Evolutionary conservation across 2,888 invertebrate species (phyloP).

Genomic region (Oscheius sp.): DNA sequence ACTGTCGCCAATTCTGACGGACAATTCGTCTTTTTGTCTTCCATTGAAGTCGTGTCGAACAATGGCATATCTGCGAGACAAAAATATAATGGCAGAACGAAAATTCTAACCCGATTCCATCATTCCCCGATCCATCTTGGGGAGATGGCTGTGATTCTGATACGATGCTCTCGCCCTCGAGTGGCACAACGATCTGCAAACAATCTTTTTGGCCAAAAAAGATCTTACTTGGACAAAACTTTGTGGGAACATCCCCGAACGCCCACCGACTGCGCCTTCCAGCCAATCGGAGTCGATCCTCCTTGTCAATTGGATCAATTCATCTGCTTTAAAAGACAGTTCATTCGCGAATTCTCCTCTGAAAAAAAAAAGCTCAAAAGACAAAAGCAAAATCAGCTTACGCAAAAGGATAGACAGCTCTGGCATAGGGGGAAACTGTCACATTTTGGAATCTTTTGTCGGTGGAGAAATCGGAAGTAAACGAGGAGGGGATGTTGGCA

Average conservation of each 20-base stretch:
- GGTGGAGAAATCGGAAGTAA: conserved; percentile 43
- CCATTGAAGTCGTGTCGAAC: conserved; percentile 61
- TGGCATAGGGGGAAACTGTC: conserved; percentile 41
- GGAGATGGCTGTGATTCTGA: conserved; percentile 12
- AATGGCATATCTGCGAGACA: conserved; percentile 50
- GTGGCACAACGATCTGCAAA: conserved; percentile 39
- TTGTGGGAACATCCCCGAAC: conserved; percentile 48
- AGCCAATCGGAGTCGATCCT: conserved; percentile 59
- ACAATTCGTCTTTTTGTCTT: conserved; percentile 57
- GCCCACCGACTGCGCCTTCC: conserved; percentile 42
- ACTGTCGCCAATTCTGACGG: conserved; percentile 56
- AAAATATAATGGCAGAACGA: neutral
- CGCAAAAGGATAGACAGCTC: conserved; percentile 49
- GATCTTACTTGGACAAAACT: conserved; percentile 37
- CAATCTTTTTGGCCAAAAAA: neutral
- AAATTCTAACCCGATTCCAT: conserved; percentile 4
- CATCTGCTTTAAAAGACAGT: conserved; percentile 57
- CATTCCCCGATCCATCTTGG: conserved; percentile 12
- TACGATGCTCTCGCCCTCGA: conserved; percentile 15
- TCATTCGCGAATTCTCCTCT: conserved; percentile 61
- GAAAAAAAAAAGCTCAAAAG: too few relatives aligned
- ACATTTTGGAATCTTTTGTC: conserved; percentile 35
- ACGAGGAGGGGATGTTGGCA: conserved; percentile 40
- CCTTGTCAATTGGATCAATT: conserved; percentile 50
- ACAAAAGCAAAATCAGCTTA: too few relatives aligned